A percentile compares a stretch with the other conserved stretches of the same genome.
Evolutionary conservation across 2,797 vertebrate species (phyloP).

Genomic region (Neostethus bicornis): DNA sequence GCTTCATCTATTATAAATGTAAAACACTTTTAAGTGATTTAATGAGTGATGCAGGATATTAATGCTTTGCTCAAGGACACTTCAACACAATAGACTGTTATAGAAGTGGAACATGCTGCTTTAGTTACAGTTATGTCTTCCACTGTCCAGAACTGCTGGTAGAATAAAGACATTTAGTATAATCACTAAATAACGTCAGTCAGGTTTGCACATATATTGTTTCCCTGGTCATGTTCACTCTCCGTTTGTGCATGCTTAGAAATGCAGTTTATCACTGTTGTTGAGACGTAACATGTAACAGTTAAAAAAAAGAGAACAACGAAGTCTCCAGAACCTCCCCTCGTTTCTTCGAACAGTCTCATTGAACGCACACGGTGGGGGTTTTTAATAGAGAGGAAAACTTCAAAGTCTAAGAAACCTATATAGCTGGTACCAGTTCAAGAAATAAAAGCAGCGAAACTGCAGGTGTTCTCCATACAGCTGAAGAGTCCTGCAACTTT

Average conservation of each 20-base stretch:
- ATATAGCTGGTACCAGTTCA: conserved; percentile 20
- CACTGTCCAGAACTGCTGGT: not conserved
- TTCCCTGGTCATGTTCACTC: not conserved
- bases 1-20: conserved; percentile 45
- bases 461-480: conserved; percentile 43
- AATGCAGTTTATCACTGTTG: not conserved
- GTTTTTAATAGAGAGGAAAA: conserved; percentile 11
- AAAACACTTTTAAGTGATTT: conserved; percentile 42
- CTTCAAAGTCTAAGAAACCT: conserved; percentile 31
- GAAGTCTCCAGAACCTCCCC: not conserved
- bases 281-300: not conserved
- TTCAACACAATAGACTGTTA: conserved; percentile 16
- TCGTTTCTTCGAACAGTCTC: conserved; percentile 5
- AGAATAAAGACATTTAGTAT: not conserved
- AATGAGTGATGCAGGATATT: conserved; percentile 27
- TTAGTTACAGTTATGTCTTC: not conserved
- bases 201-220: not conserved
- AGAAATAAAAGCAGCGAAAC: conserved; percentile 37
- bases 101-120: not conserved
- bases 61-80: conserved; percentile 27
- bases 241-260: not conserved
- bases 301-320: conserved; percentile 11
- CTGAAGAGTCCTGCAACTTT: conserved; percentile 15
- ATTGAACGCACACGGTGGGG: conserved; percentile 7
- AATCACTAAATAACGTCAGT: not conserved